phyloP scores from a whole-genome alignment of 2,888 invertebrate species.

The Blastobasis adustella region DNA sequence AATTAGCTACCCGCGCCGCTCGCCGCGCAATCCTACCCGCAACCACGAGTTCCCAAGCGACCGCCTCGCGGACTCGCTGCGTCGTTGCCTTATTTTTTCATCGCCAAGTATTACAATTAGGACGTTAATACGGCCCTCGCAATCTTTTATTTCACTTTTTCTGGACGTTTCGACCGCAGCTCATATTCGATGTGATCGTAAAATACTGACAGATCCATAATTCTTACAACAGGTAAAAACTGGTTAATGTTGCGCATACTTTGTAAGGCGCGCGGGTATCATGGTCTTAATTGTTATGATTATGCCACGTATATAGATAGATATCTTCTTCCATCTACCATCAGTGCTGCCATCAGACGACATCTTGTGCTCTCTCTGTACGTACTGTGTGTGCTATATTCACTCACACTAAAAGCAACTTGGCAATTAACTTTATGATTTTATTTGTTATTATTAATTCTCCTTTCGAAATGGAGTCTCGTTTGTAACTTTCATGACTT shows the following conservation, averaged over 20 bases:
- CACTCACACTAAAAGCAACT: too few species aligned
- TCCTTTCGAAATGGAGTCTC: constrained; percentile 4
- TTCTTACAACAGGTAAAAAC: constrained; percentile 9
- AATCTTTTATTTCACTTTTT: constrained; percentile 1
- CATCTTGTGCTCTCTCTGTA: too few species aligned
- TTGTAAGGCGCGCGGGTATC: constrained; percentile 8
- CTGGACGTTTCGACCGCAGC: constrained; percentile 7
- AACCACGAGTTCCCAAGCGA: not conserved
- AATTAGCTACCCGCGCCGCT: constrained; percentile 32
- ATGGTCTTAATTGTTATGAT: constrained; percentile 6
- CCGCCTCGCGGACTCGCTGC: not conserved
- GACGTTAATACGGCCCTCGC: constrained; percentile 6
- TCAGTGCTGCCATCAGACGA: too few species aligned
- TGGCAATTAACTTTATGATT: too few species aligned
- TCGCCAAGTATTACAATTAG: constrained; percentile 3
- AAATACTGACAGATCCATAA: constrained; percentile 11
- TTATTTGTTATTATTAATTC: not conserved
- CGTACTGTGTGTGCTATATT: too few species aligned
- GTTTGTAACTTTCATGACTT: constrained; percentile 19
- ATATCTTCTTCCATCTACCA: too few species aligned
- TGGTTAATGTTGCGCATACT: constrained; percentile 9
- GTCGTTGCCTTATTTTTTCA: not conserved
- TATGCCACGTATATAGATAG: not conserved
- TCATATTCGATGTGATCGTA: constrained; percentile 12
- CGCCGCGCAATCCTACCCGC: not conserved